Percentiles rank a stretch among this genome's conserved stretches.
phyloP scores from a whole-genome alignment of 2,888 invertebrate genomes.

The Callosobruchus maculatus region DNA sequence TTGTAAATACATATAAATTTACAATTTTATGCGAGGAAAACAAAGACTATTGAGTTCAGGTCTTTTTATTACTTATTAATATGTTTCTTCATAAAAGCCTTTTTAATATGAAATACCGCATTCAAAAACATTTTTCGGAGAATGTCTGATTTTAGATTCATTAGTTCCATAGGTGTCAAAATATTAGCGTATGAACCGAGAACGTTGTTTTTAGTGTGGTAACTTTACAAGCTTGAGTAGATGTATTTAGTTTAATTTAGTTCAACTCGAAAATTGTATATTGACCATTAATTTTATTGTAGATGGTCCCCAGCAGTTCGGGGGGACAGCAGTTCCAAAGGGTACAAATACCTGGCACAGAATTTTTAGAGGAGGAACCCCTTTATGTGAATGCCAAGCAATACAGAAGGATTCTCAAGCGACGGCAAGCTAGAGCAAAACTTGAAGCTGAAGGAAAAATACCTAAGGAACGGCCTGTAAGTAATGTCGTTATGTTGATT shows the following conservation, averaged over 20 bases:
- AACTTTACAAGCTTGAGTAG: too few species aligned
- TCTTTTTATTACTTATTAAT: too few species aligned
- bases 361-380: constrained; percentile 85
- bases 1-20: too few species aligned
- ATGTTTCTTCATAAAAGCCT: too few species aligned
- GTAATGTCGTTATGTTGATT: constrained; percentile 24
- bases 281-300: constrained; percentile 7
- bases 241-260: constrained; percentile 6
- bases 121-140: too few species aligned
- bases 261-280: background rate
- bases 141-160: too few species aligned
- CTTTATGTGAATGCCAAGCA: constrained; percentile 98
- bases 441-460: constrained; percentile 93
- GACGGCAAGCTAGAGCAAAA: constrained; percentile 91
- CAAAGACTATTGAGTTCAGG: too few species aligned
- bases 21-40: too few species aligned
- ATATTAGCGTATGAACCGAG: too few species aligned
- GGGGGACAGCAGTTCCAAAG: constrained; percentile 53
- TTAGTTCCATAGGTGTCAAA: too few species aligned
- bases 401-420: constrained; percentile 91
- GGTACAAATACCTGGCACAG: constrained; percentile 60
- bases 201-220: too few species aligned
- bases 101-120: too few species aligned
- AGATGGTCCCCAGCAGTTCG: constrained; percentile 59
- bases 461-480: constrained; percentile 90